Base-by-base conservation (phyloP, 1,140 invertebrate species). In the Eciton burchellii region DNA sequence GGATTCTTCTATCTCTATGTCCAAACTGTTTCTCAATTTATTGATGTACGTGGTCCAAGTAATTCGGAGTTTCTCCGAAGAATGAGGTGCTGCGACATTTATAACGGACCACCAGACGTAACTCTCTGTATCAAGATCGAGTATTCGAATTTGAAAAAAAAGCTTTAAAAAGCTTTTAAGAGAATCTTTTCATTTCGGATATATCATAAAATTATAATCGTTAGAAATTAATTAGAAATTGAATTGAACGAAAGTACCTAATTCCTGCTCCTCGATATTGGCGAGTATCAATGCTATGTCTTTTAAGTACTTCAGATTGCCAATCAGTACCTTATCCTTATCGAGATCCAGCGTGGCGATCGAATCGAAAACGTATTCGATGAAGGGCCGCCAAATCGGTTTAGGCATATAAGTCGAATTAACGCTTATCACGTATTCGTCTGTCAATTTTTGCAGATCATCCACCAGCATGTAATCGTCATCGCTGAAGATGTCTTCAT, bases 91-190 rank as follows among this genome's bases (percentile, higher is more conserved):
- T 66, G 96, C 92, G 54, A 95, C 94, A 88, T 97, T 96, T 12
- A 96, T 94, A 0, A 96, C 94, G 81, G 94, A 94, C 91, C 96
- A 95, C 96, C 96, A 97, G 82, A 96, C 93, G 83, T 95, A 96
- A 0, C 96, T 94, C 90, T 97, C 93, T 94, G 59, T 89, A 74
- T 82, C 21, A 45, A 72, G 26, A 45, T 54, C 19, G 1, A 16
- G 59, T 41, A 43, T 41, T 1, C 8, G 4, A 26, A 43, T 59
- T 60, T 60, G 3, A 3, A 24, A 45, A 35, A 21, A 21, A 1
- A 29, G 26, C 57, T 57, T 56, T 21, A 1, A 16, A 35, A 59
- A 59, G n/a, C n/a, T n/a, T n/a, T n/a, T n/a, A n/a, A n/a, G n/a
- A n/a, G n/a, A n/a, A n/a, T n/a, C n/a, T n/a, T n/a, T n/a, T n/a